phyloP scores from a whole-genome alignment of 2,797 vertebrate genomes.

The Synaphobranchus kaupii region DNA sequence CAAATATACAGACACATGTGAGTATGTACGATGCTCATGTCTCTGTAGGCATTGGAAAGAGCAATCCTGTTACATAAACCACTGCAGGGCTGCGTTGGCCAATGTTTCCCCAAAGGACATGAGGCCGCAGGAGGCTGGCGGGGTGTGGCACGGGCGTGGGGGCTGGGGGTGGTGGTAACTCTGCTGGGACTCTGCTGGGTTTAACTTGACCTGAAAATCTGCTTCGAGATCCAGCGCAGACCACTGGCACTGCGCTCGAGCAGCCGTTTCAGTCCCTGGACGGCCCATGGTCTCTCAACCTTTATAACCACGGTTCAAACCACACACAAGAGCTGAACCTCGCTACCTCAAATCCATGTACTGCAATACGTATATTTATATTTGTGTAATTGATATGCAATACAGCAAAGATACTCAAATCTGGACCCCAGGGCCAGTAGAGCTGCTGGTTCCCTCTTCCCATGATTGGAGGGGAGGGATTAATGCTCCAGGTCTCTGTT shows the following conservation, averaged over 20 bases:
- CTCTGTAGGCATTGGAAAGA: neutral
- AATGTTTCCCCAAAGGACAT: neutral
- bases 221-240: neutral
- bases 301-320: neutral
- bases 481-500: too few species aligned
- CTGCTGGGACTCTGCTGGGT: constrained; percentile 6
- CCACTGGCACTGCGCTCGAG: neutral
- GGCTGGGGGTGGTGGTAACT: neutral
- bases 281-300: neutral
- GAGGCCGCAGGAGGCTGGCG: neutral
- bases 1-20: neutral
- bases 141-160: neutral
- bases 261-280: neutral
- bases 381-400: too few species aligned
- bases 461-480: too few species aligned
- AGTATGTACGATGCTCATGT: neutral
- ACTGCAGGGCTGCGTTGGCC: neutral
- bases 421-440: too few species aligned
- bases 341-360: too few species aligned
- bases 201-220: neutral
- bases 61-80: neutral
- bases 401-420: too few species aligned
- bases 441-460: too few species aligned
- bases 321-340: too few species aligned
- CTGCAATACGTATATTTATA: too few species aligned